A percentile compares a stretch with the other conserved stretches of the same genome.
phyloP scores from a whole-genome alignment of 2,797 vertebrate genomes.

The Delichon dasypus region DNA sequence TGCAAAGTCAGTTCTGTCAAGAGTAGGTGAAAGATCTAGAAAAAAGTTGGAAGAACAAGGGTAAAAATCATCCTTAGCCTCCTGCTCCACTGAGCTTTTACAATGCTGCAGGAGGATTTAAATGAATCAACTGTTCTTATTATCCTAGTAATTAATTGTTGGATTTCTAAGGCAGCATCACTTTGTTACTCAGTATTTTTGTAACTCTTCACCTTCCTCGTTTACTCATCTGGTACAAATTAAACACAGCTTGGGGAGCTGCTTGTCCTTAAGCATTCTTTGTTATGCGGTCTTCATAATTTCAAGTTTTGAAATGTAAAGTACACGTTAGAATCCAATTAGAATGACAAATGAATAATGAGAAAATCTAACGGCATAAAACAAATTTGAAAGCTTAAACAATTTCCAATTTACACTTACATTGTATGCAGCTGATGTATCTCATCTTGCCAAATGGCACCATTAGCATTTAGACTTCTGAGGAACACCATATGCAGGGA shows the following conservation, averaged over 20 bases:
- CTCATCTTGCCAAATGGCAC: conserved; percentile 44
- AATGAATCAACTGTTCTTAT: background rate
- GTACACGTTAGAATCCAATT: conserved; percentile 33
- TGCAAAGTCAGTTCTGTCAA: background rate
- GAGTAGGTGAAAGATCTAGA: background rate
- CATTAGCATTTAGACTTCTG: conserved; percentile 46
- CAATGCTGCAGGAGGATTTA: background rate
- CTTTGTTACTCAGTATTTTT: background rate
- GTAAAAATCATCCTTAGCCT: background rate
- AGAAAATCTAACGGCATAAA: conserved; percentile 25
- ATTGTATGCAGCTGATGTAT: background rate
- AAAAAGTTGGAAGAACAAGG: background rate
- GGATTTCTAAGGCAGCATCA: background rate
- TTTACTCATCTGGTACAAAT: conserved; percentile 11
- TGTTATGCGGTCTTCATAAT: background rate
- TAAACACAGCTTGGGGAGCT: background rate
- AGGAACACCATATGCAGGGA: background rate
- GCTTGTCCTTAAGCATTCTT: background rate
- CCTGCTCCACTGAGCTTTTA: background rate
- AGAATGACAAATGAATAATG: conserved; percentile 42
- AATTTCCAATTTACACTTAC: conserved; percentile 22
- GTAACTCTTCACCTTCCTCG: background rate
- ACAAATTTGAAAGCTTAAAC: conserved; percentile 55
- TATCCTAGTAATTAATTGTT: background rate
- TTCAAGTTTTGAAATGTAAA: conserved; percentile 31